Evolutionary conservation across 1,140 invertebrate genomes (phyloP).

Genomic region (Drosophila busckii): DNA sequence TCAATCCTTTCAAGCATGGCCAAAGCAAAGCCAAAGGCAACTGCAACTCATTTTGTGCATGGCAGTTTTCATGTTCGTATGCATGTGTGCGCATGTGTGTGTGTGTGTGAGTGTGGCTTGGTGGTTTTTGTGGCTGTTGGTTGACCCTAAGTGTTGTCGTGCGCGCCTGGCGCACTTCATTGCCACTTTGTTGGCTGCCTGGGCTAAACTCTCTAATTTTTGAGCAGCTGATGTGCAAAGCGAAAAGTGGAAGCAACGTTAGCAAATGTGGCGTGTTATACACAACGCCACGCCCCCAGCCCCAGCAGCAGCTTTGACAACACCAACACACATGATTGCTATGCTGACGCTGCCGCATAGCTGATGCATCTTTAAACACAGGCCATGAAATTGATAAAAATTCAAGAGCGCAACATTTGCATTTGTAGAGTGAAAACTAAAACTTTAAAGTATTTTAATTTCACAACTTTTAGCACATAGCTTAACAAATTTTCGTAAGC

Average conservation of each 20-base stretch:
- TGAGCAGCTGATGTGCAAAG: conserved; percentile 28
- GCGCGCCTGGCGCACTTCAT: conserved; percentile 20
- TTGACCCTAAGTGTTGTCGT: conserved; percentile 72
- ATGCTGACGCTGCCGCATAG: no score
- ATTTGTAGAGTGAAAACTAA: no score
- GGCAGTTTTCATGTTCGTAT: conserved; percentile 6
- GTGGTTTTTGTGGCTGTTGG: conserved; percentile 46
- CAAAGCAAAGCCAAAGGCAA: conserved; percentile 40
- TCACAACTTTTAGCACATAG: no score
- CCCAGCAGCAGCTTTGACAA: conserved; percentile 2
- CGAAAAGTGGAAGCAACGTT: conserved; percentile 8
- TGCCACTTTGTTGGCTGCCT: conserved; percentile 51
- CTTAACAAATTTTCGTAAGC: no score
- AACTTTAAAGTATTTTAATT: no score
- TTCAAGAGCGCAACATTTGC: no score
- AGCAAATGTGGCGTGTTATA: no score
- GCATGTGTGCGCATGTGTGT: neutral
- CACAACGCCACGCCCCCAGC: neutral
- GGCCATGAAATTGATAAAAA: no score
- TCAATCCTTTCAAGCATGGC: conserved; percentile 46
- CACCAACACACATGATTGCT: no score
- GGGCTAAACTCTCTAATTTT: conserved; percentile 57
- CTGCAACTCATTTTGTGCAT: conserved; percentile 9
- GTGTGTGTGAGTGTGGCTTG: conserved; percentile 2
- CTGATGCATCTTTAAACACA: conserved; percentile 21